A percentile compares a stretch with the other conserved stretches of the same genome.
Evolutionary conservation across 37 sponge, comb jelly and placozoan genomes (phyloP).

Genomic region (Aplysina aerophoba): DNA sequence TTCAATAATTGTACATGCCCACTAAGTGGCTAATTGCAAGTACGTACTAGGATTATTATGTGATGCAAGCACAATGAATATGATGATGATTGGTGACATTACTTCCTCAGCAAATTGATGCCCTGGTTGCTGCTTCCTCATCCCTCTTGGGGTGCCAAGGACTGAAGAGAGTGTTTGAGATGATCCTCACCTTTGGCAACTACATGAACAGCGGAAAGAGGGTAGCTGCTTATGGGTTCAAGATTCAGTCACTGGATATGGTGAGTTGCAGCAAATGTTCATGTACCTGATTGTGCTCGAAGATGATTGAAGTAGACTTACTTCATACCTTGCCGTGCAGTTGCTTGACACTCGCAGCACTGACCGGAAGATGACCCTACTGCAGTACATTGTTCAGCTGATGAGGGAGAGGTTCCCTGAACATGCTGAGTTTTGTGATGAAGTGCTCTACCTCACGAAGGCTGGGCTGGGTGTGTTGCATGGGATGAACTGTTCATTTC

Average conservation of each 20-base stretch:
- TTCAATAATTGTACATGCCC: no score
- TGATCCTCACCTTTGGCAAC: slow-evolving; percentile 84
- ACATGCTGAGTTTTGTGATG: slow-evolving; percentile 52
- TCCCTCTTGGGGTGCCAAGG: slow-evolving; percentile 45
- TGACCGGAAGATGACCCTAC: slow-evolving; percentile 65
- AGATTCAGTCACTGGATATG: slow-evolving; percentile 78
- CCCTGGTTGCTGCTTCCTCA: slow-evolving; percentile 78
- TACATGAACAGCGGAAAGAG: slow-evolving; percentile 93
- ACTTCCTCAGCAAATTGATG: slow-evolving; percentile 91
- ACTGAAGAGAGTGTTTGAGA: slow-evolving; percentile 80
- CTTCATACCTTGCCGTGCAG: slow-evolving; percentile 25
- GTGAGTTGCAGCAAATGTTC: slow-evolving; percentile 42
- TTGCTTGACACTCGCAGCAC: slow-evolving; percentile 56
- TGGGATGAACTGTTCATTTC: no score
- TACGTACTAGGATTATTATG: no score
- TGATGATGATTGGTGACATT: no score
- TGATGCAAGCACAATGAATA: no score
- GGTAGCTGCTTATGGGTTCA: slow-evolving; percentile 89
- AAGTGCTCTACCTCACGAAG: slow-evolving; percentile 76
- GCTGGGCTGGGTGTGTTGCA: slow-evolving; percentile 71
- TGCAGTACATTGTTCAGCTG: slow-evolving; percentile 68
- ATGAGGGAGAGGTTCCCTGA: slow-evolving; percentile 61
- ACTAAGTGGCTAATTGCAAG: no score
- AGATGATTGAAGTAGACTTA: not conserved
- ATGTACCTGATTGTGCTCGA: not conserved